phyloP scores from a whole-genome alignment of 2,888 invertebrate species.

The Plebejus anna region DNA sequence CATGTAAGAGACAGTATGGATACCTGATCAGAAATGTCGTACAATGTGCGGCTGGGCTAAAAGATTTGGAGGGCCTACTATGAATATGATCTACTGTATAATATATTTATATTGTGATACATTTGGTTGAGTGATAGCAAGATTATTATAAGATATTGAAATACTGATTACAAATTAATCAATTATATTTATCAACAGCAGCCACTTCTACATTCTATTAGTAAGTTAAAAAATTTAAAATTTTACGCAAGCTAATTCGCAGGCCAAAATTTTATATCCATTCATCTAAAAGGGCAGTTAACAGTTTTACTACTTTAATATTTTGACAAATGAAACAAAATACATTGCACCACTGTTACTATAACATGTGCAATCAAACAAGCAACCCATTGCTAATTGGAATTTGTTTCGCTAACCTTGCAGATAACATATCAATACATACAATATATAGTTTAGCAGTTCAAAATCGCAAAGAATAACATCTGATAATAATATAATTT shows the following conservation, averaged over 20 bases:
- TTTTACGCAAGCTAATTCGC: too few species aligned
- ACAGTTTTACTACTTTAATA: not conserved
- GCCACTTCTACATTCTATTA: too few species aligned
- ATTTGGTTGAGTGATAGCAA: not conserved
- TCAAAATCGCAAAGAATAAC: not conserved
- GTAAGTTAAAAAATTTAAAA: too few species aligned
- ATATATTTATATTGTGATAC: not conserved
- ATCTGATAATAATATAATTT: not conserved
- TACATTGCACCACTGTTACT: not conserved
- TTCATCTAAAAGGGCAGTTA: not conserved
- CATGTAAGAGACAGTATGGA: too few species aligned
- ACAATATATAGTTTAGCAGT: not conserved
- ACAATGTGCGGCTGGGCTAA: too few species aligned
- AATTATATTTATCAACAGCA: not conserved
- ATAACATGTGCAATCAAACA: not conserved
- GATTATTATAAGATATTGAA: conserved; percentile 1
- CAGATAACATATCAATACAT: conserved; percentile 12
- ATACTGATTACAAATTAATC: not conserved
- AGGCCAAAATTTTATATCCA: not conserved
- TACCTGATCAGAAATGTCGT: too few species aligned
- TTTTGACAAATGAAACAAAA: not conserved
- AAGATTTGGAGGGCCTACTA: not conserved
- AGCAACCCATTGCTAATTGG: not conserved
- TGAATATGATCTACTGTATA: not conserved
- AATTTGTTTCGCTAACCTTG: conserved; percentile 11